Base-by-base conservation (phyloP, 2,888 invertebrate genomes). In the Eremobia ochroleuca region DNA sequence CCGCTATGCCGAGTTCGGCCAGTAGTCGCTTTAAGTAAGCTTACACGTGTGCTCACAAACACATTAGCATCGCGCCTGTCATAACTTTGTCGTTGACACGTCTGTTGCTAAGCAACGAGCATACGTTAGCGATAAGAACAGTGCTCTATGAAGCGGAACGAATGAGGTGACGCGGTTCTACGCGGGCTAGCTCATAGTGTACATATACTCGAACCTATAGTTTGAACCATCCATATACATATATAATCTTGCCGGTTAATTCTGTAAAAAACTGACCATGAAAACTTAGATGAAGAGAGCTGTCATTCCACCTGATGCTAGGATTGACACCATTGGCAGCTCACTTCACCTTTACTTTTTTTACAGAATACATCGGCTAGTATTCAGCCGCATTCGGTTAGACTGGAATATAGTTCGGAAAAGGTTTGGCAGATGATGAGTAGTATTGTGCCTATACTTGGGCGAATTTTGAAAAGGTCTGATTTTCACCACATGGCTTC, bases 21-120 rank as follows among this genome's bases (percentile, higher is more conserved):
- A 77, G n/a, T 31, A 75, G 77, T 55, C 25, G 6, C 5, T 78
- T 70, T 28, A 43, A 69, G 70, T 40, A 70, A 70, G 40, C 59
- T 72, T 72, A 80, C 52, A 55, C 31, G 43, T 49, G 73, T 34
- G 52, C 15, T 62, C 4, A 34, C 4, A 46, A 31, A 62, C 62
- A 43, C 52, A 77, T 80, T 52, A 79, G 28, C 34, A 28, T 52
- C 37, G 65, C 25, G 2, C 9, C n/a, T 73, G 73, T 73, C 81
- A 77, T 21, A 37, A n/a, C 21, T 28, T 58, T 81, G 43, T 80
- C 73, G 74, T 78, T 81, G 37, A 25, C 62, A 64, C 4, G 21
- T n/a, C 21, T 3, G 81, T 81, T 73, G 74, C 77, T 9, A 18
- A 62, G 81, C 74, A 78, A 78, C 81, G n/a, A 71, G 13, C n/a